A percentile compares a stretch with the other conserved stretches of the same genome.
Conservation (phyloP, 2,797 vertebrate genomes). For the Pteropus rufus region DNA sequence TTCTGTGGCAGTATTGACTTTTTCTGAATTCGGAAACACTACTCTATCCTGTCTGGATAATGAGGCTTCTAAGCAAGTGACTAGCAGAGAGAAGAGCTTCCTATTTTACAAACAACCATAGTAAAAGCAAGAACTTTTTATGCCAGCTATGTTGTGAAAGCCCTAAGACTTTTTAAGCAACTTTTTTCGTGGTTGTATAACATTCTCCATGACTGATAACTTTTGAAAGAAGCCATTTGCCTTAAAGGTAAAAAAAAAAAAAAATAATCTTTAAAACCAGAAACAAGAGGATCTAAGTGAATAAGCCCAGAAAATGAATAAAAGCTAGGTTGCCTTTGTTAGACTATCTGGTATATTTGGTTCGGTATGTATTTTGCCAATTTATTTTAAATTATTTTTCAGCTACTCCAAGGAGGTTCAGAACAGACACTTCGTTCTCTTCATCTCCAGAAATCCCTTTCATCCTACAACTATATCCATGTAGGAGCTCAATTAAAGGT, state of each 20-base stretch:
- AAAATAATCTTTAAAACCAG: background rate
- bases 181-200: background rate
- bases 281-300: background rate
- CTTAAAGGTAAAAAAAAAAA: background rate
- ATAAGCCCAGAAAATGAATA: background rate
- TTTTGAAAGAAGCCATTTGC: background rate
- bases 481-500: conserved; percentile 94
- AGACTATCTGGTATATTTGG: background rate
- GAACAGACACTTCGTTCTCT: conserved; percentile 93
- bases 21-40: conserved; percentile 3
- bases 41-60: background rate
- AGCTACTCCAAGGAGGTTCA: conserved; percentile 96
- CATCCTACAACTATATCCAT: conserved; percentile 91
- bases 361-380: background rate
- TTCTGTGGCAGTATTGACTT: background rate
- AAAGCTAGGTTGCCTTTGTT: background rate
- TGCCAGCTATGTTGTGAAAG: background rate
- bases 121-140: background rate
- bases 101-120: background rate
- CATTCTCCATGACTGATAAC: background rate
- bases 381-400: conserved; percentile 50
- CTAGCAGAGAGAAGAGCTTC: background rate
- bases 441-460: conserved; percentile 92
- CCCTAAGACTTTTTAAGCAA: background rate
- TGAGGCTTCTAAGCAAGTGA: background rate